Percentiles rank a stretch among this genome's conserved stretches.
Evolutionary conservation across 2,888 invertebrate genomes (phyloP).

Genomic region (Salpingus planirostris): DNA sequence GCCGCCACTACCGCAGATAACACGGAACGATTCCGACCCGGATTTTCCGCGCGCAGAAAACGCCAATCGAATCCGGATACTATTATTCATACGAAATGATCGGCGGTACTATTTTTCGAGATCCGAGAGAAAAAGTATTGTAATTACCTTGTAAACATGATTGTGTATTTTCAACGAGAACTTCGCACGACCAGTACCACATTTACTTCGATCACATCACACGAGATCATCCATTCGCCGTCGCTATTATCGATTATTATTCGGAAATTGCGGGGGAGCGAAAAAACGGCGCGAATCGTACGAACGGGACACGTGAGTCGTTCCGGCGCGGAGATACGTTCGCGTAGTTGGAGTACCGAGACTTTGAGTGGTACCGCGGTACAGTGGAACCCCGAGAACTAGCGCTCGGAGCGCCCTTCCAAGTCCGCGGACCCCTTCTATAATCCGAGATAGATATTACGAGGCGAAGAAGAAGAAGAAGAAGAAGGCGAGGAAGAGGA

Average conservation of each 20-base stretch:
- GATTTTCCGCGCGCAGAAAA: too few species aligned
- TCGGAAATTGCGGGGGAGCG: too few species aligned
- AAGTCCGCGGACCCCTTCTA: constrained; percentile 33
- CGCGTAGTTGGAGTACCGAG: constrained; percentile 28
- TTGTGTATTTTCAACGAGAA: constrained; percentile 26
- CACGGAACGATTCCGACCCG: constrained; percentile 1
- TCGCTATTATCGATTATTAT: too few species aligned
- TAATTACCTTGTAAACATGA: constrained; percentile 39
- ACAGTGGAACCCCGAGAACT: constrained; percentile 21
- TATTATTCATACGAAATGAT: too few species aligned
- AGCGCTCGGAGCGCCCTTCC: constrained; percentile 34
- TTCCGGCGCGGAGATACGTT: constrained; percentile 13
- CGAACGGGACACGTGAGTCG: constrained; percentile 27
- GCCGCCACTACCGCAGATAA: constrained; percentile 17
- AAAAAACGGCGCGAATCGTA: constrained; percentile 26
- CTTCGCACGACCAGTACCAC: constrained; percentile 21
- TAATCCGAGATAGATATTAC: constrained; percentile 26
- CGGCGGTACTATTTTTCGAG: too few species aligned
- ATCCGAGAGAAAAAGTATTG: constrained; percentile 9
- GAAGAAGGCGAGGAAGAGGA: too few species aligned
- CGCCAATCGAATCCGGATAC: not conserved
- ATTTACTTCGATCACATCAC: constrained; percentile 25
- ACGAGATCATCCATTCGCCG: too few species aligned
- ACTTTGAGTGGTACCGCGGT: constrained; percentile 31
- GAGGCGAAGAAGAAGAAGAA: too few species aligned